Evolutionary conservation across 1,140 invertebrate species (phyloP), one percentile per base, ranked within the genome.

Genomic region (Heliconius nattereri): DNA sequence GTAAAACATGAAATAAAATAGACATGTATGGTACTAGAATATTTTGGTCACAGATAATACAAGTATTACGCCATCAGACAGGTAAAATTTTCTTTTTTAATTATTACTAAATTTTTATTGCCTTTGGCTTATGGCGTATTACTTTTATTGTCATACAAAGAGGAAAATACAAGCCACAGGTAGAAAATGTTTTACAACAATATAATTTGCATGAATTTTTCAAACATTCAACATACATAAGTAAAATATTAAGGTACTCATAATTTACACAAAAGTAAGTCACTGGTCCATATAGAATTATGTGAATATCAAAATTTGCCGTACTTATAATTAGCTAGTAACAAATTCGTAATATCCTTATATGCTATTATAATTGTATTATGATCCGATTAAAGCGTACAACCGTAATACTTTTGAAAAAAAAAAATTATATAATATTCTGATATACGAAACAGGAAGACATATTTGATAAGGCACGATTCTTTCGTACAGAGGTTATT

Each of bases 381-480:
- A 88, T 85, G 83, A 83, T 89, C 85, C 80, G 84, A 89, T 91
- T 93, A 93, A 93, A 93, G 92, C 92, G 87, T 92, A 87, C 76
- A 90, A 92, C 90, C 90, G 87, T 93, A 92, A 92, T 92, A 92
- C 90, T 92, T 89, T 87, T 84, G 79, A 84, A 84, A 86, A 87
- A 73, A 32, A 74, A 74, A 26, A 73, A 9, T 20, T 74, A 74
- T 74, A 74, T 40, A 29, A 45, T 16, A 45, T 45, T 78, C 49
- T 49, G 70, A 52, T 77, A 77, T 49, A 52, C 45, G 49, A 71
- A 77, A 26, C 23, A 52, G 76, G 76, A 77, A 77, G 76, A 77
- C 76, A 72, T n/a, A n/a, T 52, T 49, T 45, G 40, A 49, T 71
- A 76, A 76, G 75, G 57, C 75, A 76, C 75, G 60, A 76, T 45